Evolutionary conservation across 2,888 invertebrate genomes (phyloP).

Genomic region (Blastobasis adustella): DNA sequence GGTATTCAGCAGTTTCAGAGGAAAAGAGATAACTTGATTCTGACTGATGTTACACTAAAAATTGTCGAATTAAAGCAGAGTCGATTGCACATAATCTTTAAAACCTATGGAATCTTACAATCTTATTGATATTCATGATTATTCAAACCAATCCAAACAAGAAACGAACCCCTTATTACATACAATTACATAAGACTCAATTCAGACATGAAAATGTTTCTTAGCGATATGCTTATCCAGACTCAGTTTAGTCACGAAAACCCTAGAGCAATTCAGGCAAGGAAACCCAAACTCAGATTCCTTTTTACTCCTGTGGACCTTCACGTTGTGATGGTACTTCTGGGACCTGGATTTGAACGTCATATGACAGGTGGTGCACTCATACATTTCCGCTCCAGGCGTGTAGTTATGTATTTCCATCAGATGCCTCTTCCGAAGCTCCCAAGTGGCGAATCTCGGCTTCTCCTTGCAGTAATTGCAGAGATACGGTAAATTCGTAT

Average conservation of each 20-base stretch:
- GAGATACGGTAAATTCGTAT: conserved; percentile 57
- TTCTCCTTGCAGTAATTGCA: conserved; percentile 64
- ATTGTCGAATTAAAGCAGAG: too few species aligned
- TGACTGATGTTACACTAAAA: too few species aligned
- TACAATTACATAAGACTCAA: neutral
- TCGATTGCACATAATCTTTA: too few species aligned
- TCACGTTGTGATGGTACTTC: conserved; percentile 64
- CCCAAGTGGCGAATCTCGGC: conserved; percentile 63
- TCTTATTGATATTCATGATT: too few species aligned
- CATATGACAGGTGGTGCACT: conserved; percentile 65
- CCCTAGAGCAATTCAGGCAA: conserved; percentile 65
- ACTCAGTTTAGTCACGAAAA: conserved; percentile 67
- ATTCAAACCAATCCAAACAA: too few species aligned
- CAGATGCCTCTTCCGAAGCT: conserved; percentile 53
- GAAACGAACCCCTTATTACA: too few species aligned
- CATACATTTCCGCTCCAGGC: conserved; percentile 62
- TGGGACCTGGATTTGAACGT: conserved; percentile 62
- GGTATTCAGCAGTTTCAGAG: too few species aligned
- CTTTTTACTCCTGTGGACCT: conserved; percentile 60
- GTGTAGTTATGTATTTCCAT: conserved; percentile 64
- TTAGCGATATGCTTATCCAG: conserved; percentile 71
- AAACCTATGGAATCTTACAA: too few species aligned
- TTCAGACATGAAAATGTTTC: conserved; percentile 65
- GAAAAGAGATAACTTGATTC: too few species aligned
- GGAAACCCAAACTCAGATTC: conserved; percentile 61